Percentiles rank a stretch among this genome's conserved stretches.
phyloP scores from a whole-genome alignment of 2,888 invertebrate species.

The Leptothorax acervorum region DNA sequence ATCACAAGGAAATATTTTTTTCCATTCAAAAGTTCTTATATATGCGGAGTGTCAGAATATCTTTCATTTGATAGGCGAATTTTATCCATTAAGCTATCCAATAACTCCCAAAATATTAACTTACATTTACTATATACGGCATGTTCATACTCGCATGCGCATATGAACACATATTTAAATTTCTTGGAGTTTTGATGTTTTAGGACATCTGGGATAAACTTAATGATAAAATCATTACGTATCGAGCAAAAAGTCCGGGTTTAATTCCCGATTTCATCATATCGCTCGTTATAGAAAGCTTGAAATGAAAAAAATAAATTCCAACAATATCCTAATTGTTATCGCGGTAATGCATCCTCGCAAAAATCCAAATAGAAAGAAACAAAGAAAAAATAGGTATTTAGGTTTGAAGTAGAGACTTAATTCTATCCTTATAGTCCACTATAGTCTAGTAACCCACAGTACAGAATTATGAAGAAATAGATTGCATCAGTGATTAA shows the following conservation, averaged over 20 bases:
- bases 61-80: neutral
- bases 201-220: neutral
- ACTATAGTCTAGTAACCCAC: neutral
- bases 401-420: conserved; percentile 10
- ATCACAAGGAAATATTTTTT: neutral
- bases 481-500: conserved; percentile 42
- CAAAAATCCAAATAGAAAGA: conserved; percentile 15
- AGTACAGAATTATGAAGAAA: conserved; percentile 1
- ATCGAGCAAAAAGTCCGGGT: neutral
- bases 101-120: neutral
- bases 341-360: neutral
- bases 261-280: neutral
- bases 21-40: neutral
- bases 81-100: neutral
- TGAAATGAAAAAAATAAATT: neutral
- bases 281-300: neutral
- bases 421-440: neutral
- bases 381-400: conserved; percentile 14
- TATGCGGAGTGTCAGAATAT: neutral
- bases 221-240: neutral
- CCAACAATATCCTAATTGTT: neutral
- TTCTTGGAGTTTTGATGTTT: neutral
- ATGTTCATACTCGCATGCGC: neutral
- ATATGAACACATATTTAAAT: neutral
- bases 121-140: neutral